Evolutionary conservation across 2,888 invertebrate species (phyloP), one percentile per base, ranked within the genome.

Genomic region (Phortica okadai): DNA sequence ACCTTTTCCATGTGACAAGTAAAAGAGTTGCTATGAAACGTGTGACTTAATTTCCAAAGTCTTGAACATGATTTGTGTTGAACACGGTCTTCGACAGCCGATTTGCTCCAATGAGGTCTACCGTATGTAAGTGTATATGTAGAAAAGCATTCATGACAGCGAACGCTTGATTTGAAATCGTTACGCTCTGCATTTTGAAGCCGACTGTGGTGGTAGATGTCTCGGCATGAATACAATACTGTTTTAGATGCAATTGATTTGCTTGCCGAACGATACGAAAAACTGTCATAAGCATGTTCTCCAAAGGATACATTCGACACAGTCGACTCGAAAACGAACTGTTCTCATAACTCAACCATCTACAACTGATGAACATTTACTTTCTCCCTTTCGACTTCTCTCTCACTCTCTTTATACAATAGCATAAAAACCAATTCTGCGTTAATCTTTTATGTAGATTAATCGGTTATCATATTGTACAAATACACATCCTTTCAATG

Each of bases 21-120:
- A 33, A 54, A 10, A 54, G 0, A 54, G 54, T 54, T 16, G 56
- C 14, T 56, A 56, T 3, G 56, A 1, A 56, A 33, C 33, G 33
- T 33, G 33, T 5, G 33, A 33, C 14, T 5, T n/a, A 10, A 5
- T 56, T 16, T 16, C 14, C 4, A 56, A 56, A 56, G 14, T 1
- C 85, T 87, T 87, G 82, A 81, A 87, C 33, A 33, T 33, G 3
- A 33, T 33, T 87, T 88, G 85, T 86, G 83, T 82, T 81, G 79
- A 82, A 81, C 79, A 81, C 79, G 81, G 78, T 79, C 76, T 80
- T 80, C 74, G 80, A 81, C 84, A 87, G 84, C 82, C 86, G 84
- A 84, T 87, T 86, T 84, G 84, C 56, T 72, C 16, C 70, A 54
- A 11, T 72, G 70, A 33, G 54, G 33, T 33, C 33, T 33, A 33